Percentiles rank a stretch among this genome's conserved stretches.
These are phyloP conservation scores for Hylaeus anthracinus DNA, from an alignment of 1,140 invertebrate genomes.

Conservation along the genomic window DNA sequence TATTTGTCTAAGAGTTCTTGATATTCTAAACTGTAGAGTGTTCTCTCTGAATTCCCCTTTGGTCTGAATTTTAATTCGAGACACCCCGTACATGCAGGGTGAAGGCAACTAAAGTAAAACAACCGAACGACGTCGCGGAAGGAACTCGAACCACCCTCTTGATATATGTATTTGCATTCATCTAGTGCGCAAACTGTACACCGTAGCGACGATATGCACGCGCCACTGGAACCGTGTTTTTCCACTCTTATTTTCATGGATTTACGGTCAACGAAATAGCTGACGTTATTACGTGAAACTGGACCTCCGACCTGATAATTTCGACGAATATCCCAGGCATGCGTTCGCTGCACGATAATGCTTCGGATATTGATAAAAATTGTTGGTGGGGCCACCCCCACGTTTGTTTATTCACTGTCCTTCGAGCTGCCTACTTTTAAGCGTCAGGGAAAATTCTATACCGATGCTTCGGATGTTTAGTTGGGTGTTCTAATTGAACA, in stretches of 20 bases:
- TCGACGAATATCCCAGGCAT: not conserved
- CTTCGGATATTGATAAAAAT: too few species aligned
- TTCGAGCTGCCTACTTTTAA: too few species aligned
- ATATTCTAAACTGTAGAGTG: conserved; percentile 7
- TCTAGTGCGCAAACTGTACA: conserved; percentile 32
- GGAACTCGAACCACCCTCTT: conserved; percentile 53
- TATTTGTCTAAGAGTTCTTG: not conserved
- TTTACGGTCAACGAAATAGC: conserved; percentile 16
- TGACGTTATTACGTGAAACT: conserved; percentile 4
- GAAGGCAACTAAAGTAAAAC: conserved; percentile 60
- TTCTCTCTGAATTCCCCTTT: conserved; percentile 5
- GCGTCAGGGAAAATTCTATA: too few species aligned
- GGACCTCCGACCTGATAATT: not conserved
- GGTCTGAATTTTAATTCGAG: conserved; percentile 46
- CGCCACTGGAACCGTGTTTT: conserved; percentile 7
- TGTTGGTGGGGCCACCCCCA: too few species aligned
- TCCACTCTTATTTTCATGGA: conserved; percentile 36
- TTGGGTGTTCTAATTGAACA: too few species aligned
- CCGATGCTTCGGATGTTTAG: too few species aligned
- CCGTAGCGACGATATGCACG: conserved; percentile 3
- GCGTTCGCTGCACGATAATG: not conserved
- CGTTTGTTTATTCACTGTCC: too few species aligned
- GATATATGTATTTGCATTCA: conserved; percentile 65
- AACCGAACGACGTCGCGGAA: conserved; percentile 54
- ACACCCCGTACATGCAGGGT: not conserved